These are phyloP conservation scores for Chiridota heheva DNA, from an alignment of 35 echinoderm and acorn worm genomes.

Conservation along the genomic window DNA sequence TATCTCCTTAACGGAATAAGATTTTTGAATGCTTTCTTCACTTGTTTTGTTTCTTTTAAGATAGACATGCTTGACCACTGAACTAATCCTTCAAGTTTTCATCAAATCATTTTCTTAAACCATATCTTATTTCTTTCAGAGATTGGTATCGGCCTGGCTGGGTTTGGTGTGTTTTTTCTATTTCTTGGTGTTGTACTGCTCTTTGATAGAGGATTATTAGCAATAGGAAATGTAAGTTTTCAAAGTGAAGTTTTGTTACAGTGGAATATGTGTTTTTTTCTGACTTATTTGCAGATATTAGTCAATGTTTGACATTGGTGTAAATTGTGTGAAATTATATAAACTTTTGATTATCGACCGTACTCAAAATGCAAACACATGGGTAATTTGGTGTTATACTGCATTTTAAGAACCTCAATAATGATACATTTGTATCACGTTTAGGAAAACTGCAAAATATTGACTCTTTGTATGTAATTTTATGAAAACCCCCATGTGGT, in stretches of 20 bases:
- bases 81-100: not conserved
- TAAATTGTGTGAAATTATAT: not conserved
- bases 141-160: conserved; percentile 87
- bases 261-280: no score
- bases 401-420: not conserved
- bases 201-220: conserved; percentile 95
- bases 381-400: not conserved
- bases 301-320: no score
- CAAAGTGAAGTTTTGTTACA: not conserved
- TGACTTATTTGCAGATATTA: no score
- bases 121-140: conserved; percentile 68
- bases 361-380: not conserved
- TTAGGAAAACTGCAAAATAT: no score
- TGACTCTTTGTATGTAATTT: no score
- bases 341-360: not conserved
- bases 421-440: not conserved
- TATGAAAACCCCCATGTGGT: no score
- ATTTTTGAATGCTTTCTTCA: no score
- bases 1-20: no score
- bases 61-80: not conserved
- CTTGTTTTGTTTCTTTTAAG: no score
- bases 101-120: not conserved
- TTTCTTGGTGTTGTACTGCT: conserved; percentile 96
- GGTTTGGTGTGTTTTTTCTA: conserved; percentile 91
- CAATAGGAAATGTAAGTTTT: conserved; percentile 98